Percentiles rank a stretch among this genome's conserved stretches.
Evolutionary conservation across 2,797 vertebrate species (phyloP).

Genomic region (Gymnoscopelus microlampas): DNA sequence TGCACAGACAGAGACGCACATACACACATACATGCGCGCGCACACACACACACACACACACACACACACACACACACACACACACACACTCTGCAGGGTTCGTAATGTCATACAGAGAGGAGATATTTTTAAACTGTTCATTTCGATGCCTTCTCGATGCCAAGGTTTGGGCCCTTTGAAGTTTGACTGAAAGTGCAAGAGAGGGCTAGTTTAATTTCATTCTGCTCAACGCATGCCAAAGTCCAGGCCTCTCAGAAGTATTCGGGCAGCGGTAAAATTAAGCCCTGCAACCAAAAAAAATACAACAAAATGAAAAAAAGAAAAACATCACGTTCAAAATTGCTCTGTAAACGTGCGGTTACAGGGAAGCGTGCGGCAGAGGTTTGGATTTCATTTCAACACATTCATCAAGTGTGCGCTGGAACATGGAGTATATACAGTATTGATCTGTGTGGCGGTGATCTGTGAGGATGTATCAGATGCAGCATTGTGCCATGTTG

Average conservation of each 20-base stretch:
- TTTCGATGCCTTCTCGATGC: constrained; percentile 50
- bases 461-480: constrained; percentile 25
- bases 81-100: constrained; percentile 26
- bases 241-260: constrained; percentile 45
- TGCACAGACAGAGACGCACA: constrained; percentile 13
- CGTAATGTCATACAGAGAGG: constrained; percentile 43
- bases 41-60: neutral
- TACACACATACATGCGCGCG: neutral
- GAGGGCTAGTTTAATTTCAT: constrained; percentile 55
- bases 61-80: constrained; percentile 12
- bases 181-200: constrained; percentile 55
- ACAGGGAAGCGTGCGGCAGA: constrained; percentile 13
- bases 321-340: constrained; percentile 11
- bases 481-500: neutral
- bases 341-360: constrained; percentile 25
- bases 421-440: constrained; percentile 13
- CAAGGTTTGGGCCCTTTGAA: constrained; percentile 62
- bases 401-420: constrained; percentile 45
- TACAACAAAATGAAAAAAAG: constrained; percentile 38
- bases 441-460: constrained; percentile 19
- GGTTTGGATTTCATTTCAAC: constrained; percentile 37
- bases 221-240: constrained; percentile 47
- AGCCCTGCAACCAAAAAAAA: constrained; percentile 47
- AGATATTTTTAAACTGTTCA: constrained; percentile 64
- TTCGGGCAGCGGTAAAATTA: constrained; percentile 56